These are phyloP conservation scores for Spongilla lacustris DNA, from an alignment of 37 sponge, comb jelly and placozoan genomes.

Conservation along the genomic window DNA sequence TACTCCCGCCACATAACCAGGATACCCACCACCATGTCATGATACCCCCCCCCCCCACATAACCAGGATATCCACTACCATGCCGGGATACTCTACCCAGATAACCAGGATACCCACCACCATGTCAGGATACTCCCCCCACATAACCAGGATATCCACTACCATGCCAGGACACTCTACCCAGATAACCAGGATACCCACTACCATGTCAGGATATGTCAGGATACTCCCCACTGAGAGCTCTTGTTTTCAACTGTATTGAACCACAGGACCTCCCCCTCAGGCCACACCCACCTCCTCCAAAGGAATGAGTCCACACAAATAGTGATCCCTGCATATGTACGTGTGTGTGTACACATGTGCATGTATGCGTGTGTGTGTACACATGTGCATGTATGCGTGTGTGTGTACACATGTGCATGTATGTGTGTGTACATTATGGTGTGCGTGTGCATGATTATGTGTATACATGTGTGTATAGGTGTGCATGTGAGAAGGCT, in stretches of 20 bases:
- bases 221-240: slow-evolving; percentile 95
- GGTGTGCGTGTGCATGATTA: no score
- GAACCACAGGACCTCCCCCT: slow-evolving; percentile 97
- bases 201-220: background rate
- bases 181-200: no score
- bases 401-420: background rate
- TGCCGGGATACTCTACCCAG: background rate
- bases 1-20: background rate
- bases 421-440: no score
- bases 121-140: background rate
- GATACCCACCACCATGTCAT: slow-evolving; percentile 86
- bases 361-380: background rate
- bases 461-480: no score
- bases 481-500: no score
- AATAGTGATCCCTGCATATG: slow-evolving; percentile 66
- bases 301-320: slow-evolving; percentile 91
- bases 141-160: background rate
- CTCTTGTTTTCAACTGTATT: slow-evolving; percentile 97
- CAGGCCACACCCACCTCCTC: slow-evolving; percentile 97
- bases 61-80: background rate
- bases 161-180: background rate
- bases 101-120: background rate
- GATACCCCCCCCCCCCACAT: background rate
- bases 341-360: background rate
- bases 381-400: background rate